Conservation (phyloP, 1,140 invertebrate species). For the Arion vulgaris region DNA sequence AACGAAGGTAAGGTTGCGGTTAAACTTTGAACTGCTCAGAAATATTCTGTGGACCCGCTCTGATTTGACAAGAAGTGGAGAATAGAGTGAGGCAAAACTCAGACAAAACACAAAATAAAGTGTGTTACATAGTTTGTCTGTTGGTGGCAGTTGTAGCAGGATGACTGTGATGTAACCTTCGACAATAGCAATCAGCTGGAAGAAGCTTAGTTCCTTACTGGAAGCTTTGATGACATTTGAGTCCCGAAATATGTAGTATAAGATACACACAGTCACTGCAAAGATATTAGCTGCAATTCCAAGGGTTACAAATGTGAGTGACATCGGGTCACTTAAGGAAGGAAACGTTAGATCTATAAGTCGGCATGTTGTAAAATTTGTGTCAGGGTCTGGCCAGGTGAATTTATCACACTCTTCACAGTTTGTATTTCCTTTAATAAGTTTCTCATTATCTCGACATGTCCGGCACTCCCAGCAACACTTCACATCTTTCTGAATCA, state of each 20-base stretch:
- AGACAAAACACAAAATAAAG: slow-evolving; percentile 82
- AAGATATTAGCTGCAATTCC: slow-evolving; percentile 76
- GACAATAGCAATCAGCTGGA: slow-evolving; percentile 89
- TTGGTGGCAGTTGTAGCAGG: slow-evolving; percentile 81
- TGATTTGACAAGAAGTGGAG: slow-evolving; percentile 91
- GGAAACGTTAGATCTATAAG: slow-evolving; percentile 51
- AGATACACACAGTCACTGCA: slow-evolving; percentile 79
- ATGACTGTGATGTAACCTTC: slow-evolving; percentile 92
- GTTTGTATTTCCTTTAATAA: too few relatives aligned
- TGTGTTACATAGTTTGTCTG: slow-evolving; percentile 69
- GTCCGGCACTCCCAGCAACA: slow-evolving; percentile 49
- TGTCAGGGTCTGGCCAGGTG: slow-evolving; percentile 68
- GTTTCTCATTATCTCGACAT: slow-evolving; percentile 48
- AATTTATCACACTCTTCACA: slow-evolving; percentile 44
- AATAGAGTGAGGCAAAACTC: slow-evolving; percentile 93
- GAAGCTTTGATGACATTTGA: slow-evolving; percentile 92
- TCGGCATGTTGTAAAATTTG: slow-evolving; percentile 75
- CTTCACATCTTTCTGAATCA: slow-evolving; percentile 25
- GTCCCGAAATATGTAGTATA: slow-evolving; percentile 83
- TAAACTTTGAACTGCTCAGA: slow-evolving; percentile 77
- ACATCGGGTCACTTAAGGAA: slow-evolving; percentile 52
- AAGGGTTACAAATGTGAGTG: slow-evolving; percentile 72
- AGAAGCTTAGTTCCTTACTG: slow-evolving; percentile 89
- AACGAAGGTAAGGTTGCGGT: slow-evolving; percentile 42
- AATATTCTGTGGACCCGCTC: slow-evolving; percentile 92